Evolutionary conservation across 1,140 invertebrate species (phyloP), one percentile per base, ranked within the genome.

Genomic region (Sarcophaga bullata): DNA sequence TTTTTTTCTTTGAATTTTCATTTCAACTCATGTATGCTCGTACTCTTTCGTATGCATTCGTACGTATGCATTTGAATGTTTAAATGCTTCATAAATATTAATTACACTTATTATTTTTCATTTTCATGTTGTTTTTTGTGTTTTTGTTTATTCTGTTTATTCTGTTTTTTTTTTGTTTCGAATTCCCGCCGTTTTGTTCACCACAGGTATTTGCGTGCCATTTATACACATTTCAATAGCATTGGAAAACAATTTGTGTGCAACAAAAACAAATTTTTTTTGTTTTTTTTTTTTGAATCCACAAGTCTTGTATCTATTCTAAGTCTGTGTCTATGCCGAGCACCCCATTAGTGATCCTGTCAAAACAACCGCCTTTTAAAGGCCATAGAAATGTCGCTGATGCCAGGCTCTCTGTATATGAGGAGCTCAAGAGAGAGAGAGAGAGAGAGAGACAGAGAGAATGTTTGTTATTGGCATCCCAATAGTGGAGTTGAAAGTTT

Each of bases 401-500:
- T 68, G n/a, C 62, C 54, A 58, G 4, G 25, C 54, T 58, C 13
- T 58, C 7, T 68, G 62, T 68, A 37, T 37, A 37, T 37, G 25
- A 2, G 25, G 4, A 37, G 25, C 25, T 37, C 25, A 37, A 37
- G 25, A 37, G 25, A 37, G 25, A 37, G 4, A 4, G 25, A 37
- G 25, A 37, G 25, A 1, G 25, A 37, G 25, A 37, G 25, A 37
- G 25, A 37, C 1, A 1, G 25, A 37, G 25, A 37, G 25, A 37
- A 49, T 76, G 15, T 76, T 15, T 15, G 10, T 75, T 76, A 76
- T n/a, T 76, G 46, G 37, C 48, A 76, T 49, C 73, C n/a, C 25
- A 48, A 76, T 76, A 76, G 49, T 76, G 73, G 73, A 76, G 73
- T 76, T 76, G 73, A 76, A 76, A 76, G 73, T 76, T 76, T 76